Evolutionary conservation across 2,797 vertebrate species (phyloP).

Genomic region (Distichodus sexfasciatus): DNA sequence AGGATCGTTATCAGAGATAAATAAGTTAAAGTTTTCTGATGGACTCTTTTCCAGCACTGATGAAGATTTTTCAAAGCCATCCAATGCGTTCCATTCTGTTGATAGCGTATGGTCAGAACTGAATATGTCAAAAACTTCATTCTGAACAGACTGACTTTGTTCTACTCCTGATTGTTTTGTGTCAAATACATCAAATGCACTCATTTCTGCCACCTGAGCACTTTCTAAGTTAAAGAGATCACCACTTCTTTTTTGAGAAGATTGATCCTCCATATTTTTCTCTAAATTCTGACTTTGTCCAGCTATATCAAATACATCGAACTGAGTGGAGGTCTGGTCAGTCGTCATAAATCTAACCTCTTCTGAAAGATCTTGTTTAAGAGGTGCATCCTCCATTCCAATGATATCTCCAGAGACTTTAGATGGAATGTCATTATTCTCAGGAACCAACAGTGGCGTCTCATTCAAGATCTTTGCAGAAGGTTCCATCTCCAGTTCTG

Average conservation of each 20-base stretch:
- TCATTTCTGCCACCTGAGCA: slow-evolving; percentile 37
- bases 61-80: slow-evolving; percentile 6
- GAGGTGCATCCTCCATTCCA: slow-evolving; percentile 21
- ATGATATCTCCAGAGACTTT: slow-evolving; percentile 30
- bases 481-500: slow-evolving; percentile 36
- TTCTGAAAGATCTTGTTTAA: slow-evolving; percentile 20
- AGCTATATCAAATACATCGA: slow-evolving; percentile 14
- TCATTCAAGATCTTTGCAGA: not conserved
- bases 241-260: slow-evolving; percentile 38
- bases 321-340: slow-evolving; percentile 11
- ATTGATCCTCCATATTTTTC: slow-evolving; percentile 18
- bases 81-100: not conserved
- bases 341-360: slow-evolving; percentile 16
- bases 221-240: slow-evolving; percentile 62
- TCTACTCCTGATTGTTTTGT: slow-evolving; percentile 1
- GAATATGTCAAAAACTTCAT: slow-evolving; percentile 18
- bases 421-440: slow-evolving; percentile 28
- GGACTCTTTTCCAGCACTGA: not conserved
- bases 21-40: slow-evolving; percentile 8
- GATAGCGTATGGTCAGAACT: not conserved
- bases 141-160: not conserved
- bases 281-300: slow-evolving; percentile 25
- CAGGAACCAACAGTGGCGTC: not conserved
- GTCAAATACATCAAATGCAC: slow-evolving; percentile 18
- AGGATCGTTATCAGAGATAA: slow-evolving; percentile 25